A percentile compares a stretch with the other conserved stretches of the same genome.
These are phyloP conservation scores for Microplitis deprimator DNA, from an alignment of 2,888 invertebrate genomes.

Conservation along the genomic window DNA sequence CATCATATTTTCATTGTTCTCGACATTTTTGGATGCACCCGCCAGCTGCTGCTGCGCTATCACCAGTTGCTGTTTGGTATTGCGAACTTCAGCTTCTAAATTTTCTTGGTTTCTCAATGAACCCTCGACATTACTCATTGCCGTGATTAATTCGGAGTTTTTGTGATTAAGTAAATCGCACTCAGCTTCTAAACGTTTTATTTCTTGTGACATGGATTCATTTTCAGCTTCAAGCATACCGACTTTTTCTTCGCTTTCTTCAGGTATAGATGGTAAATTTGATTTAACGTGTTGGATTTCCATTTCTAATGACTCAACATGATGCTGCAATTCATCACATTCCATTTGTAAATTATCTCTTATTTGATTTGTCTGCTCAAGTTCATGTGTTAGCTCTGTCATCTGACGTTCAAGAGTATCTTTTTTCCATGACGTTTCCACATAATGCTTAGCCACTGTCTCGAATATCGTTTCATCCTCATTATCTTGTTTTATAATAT, in stretches of 20 bases:
- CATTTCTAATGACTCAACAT: conserved; percentile 63
- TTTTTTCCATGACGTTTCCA: conserved; percentile 66
- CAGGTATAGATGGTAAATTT: conserved; percentile 67
- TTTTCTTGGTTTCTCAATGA: conserved; percentile 74
- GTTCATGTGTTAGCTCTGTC: conserved; percentile 63
- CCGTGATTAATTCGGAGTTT: conserved; percentile 57
- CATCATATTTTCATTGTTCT: conserved; percentile 57
- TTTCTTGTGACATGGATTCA: conserved; percentile 68
- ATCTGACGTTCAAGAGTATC: conserved; percentile 68
- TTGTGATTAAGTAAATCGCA: conserved; percentile 55
- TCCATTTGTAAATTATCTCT: conserved; percentile 63
- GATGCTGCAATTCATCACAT: conserved; percentile 67
- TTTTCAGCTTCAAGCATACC: conserved; percentile 66
- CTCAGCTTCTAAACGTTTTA: conserved; percentile 71
- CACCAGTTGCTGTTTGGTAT: conserved; percentile 73
- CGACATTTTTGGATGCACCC: conserved; percentile 61
- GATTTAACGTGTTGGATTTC: conserved; percentile 64
- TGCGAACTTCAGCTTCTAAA: conserved; percentile 73
- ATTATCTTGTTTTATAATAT: conserved; percentile 63
- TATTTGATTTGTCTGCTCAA: conserved; percentile 60
- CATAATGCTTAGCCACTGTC: conserved; percentile 58
- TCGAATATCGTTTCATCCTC: conserved; percentile 63
- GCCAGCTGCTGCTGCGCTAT: conserved; percentile 72
- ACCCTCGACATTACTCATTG: conserved; percentile 61
- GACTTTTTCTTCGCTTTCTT: conserved; percentile 65